phyloP scores from a whole-genome alignment of 2,888 invertebrate genomes.

The Cordylochernes scorpioides region DNA sequence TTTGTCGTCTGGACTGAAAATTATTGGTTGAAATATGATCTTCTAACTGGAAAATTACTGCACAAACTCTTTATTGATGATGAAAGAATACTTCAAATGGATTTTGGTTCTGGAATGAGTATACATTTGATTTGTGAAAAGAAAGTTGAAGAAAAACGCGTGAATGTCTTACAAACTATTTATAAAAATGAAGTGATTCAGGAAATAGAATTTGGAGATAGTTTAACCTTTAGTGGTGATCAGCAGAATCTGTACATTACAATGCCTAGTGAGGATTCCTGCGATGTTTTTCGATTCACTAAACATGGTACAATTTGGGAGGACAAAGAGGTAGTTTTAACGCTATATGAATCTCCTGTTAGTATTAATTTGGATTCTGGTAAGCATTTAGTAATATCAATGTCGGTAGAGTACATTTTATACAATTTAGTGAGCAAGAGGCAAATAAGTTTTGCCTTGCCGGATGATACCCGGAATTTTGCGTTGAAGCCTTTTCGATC shows the following conservation, averaged over 20 bases:
- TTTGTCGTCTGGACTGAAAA: conserved; percentile 47
- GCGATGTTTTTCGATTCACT: too few species aligned
- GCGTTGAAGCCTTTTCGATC: conserved; percentile 66
- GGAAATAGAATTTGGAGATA: not conserved
- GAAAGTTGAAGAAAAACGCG: conserved; percentile 2
- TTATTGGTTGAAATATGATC: conserved; percentile 42
- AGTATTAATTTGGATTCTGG: too few species aligned
- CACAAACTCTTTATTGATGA: too few species aligned
- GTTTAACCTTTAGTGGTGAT: not conserved
- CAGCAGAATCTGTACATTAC: not conserved
- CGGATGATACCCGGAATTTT: conserved; percentile 55
- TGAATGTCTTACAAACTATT: not conserved
- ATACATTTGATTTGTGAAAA: not conserved
- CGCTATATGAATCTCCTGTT: not conserved
- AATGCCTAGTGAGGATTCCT: conserved; percentile 1
- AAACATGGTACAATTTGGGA: too few species aligned
- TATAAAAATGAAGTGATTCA: not conserved
- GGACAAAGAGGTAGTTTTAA: not conserved
- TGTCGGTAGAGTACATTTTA: conserved; percentile 19
- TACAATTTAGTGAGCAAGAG: conserved; percentile 22
- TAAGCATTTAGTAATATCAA: not conserved
- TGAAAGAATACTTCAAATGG: not conserved
- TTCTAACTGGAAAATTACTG: too few species aligned
- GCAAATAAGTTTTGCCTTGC: conserved; percentile 15
- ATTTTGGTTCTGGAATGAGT: not conserved